Conservation (phyloP, 2,888 invertebrate species). For the Ichneumon xanthorius region DNA sequence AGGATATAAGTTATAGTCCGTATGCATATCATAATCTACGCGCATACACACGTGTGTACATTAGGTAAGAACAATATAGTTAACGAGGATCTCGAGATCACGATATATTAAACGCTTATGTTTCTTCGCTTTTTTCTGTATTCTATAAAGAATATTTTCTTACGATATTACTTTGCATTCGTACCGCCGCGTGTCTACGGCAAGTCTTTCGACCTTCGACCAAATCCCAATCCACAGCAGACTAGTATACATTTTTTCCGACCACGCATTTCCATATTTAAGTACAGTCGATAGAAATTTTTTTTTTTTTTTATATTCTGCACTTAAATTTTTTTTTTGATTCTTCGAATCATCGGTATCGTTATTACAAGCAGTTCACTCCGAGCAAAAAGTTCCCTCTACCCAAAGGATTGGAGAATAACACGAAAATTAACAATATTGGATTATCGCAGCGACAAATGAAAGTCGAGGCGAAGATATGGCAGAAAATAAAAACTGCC, state of each 20-base stretch:
- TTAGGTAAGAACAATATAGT: conserved; percentile 44
- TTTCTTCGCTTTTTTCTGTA: conserved; percentile 31
- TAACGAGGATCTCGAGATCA: conserved; percentile 19
- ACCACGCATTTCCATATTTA: neutral
- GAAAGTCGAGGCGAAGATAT: neutral
- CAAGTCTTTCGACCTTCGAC: neutral
- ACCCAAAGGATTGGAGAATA: neutral
- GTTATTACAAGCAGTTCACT: neutral
- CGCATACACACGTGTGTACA: conserved; percentile 12
- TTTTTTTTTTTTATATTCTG: too few species aligned
- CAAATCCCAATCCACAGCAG: neutral
- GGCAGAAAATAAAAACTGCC: neutral
- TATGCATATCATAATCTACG: conserved; percentile 31
- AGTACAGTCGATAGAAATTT: neutral
- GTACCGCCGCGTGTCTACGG: neutral
- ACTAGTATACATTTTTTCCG: neutral
- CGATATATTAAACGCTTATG: conserved; percentile 11
- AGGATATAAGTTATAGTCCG: conserved; percentile 37
- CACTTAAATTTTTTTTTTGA: neutral
- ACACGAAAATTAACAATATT: neutral
- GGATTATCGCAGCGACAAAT: too few species aligned
- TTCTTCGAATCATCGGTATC: neutral
- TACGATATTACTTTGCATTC: neutral
- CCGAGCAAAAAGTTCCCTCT: neutral
- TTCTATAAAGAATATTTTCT: neutral